These are phyloP conservation scores for Monopis laevigella DNA, from an alignment of 2,888 invertebrate species.

Conservation along the genomic window DNA sequence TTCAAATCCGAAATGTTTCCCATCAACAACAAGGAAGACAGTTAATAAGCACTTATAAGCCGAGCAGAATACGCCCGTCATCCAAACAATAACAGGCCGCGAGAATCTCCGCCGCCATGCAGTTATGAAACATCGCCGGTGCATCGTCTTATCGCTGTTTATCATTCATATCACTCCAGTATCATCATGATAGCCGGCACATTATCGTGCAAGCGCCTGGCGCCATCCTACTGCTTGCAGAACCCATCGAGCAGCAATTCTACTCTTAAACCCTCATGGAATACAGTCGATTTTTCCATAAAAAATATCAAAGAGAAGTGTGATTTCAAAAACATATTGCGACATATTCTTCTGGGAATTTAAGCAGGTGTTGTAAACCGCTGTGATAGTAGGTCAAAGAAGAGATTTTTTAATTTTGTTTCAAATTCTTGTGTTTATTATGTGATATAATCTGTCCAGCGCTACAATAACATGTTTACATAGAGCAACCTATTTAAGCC, in stretches of 20 bases:
- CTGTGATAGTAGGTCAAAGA: background rate
- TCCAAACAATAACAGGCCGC: too few relatives aligned
- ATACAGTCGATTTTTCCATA: too few relatives aligned
- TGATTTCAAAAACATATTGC: slow-evolving; percentile 4
- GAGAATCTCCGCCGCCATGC: background rate
- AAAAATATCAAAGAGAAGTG: too few relatives aligned
- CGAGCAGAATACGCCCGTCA: too few relatives aligned
- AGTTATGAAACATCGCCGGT: slow-evolving; percentile 3
- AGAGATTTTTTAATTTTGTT: background rate
- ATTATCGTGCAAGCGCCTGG: slow-evolving; percentile 8
- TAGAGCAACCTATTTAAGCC: too few relatives aligned
- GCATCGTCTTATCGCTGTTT: slow-evolving; percentile 5
- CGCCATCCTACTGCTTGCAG: background rate
- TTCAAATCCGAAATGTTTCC: too few relatives aligned
- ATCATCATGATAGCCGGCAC: slow-evolving; percentile 5
- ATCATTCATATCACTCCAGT: slow-evolving; percentile 8
- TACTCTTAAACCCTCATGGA: too few relatives aligned
- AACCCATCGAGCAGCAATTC: background rate
- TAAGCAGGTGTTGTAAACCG: slow-evolving; percentile 6
- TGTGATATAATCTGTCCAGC: too few relatives aligned
- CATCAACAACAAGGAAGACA: too few relatives aligned
- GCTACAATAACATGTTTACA: too few relatives aligned
- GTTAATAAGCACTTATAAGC: too few relatives aligned
- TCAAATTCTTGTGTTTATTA: too few relatives aligned
- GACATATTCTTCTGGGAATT: slow-evolving; percentile 6